These are phyloP conservation scores for Rhinolophus sinicus DNA, from an alignment of 2,113 vertebrate species.

Conservation along the genomic window DNA sequence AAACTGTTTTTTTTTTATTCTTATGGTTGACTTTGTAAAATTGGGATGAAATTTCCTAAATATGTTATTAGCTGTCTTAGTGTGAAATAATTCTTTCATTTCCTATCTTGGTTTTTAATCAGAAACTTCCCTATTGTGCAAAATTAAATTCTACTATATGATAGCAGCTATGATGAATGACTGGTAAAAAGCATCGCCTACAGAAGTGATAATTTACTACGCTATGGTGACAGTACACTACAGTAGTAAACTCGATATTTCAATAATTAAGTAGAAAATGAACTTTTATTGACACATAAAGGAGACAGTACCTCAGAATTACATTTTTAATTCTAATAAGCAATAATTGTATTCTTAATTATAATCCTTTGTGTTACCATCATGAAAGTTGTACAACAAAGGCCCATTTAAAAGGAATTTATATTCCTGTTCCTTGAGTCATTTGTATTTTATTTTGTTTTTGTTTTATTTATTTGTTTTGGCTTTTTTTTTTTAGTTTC, in stretches of 20 bases:
- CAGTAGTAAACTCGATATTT: neutral
- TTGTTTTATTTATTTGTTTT: too few relatives aligned
- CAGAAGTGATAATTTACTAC: neutral
- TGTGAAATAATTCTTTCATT: neutral
- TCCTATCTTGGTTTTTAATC: neutral
- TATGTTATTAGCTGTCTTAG: neutral
- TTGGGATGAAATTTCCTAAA: neutral
- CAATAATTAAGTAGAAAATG: neutral
- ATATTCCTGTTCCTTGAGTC: neutral
- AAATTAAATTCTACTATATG: slow-evolving; percentile 45
- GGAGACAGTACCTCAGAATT: neutral
- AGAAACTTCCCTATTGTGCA: neutral
- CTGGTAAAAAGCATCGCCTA: neutral
- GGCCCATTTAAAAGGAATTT: neutral
- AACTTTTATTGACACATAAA: neutral
- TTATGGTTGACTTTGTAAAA: neutral
- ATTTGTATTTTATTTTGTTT: neutral
- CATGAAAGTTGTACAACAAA: neutral
- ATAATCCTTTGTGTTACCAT: neutral
- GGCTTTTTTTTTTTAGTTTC: too few relatives aligned
- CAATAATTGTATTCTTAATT: neutral
- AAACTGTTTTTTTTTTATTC: neutral
- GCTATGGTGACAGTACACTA: neutral
- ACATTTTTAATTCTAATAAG: neutral
- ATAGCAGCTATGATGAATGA: neutral